Base-by-base conservation (phyloP, 1,140 invertebrate species). In the Drosophila ogumai region DNA sequence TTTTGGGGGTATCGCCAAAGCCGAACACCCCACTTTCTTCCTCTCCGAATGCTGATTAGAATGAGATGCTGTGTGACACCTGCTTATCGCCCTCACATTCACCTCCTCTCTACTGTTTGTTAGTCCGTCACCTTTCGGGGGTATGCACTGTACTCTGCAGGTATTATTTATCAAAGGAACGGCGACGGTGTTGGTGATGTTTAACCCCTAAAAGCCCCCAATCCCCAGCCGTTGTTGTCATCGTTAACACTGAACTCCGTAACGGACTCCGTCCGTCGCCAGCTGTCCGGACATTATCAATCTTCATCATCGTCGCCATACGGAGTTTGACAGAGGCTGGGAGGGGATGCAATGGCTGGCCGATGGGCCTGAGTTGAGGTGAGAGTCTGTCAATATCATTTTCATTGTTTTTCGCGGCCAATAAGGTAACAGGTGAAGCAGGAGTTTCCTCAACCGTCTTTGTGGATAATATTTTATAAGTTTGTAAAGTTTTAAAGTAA, bases 21-120 rank as follows among this genome's bases (percentile, higher is more conserved):
- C 7, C 46, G n/a, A 8, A 46, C 15, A 15, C 17, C 12, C 13
- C 44, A 22, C 10, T 22, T 12, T 12, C 43, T 31, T 4, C 9
- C 47, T 49, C 47, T 31, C 22, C 74, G 72, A 66, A 54, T 79
- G 38, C 69, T 75, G 82, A 86, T 85, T 81, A 81, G 64, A 47
- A 41, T 28, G 55, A 46, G 15, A 46, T 34, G 19, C n/a, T 15
- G 7, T 8, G 3, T 22, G 36, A 8, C 40, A 22, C n/a, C 10
- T 41, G 40, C 67, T 73, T 72, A 73, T 72, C 69, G 22, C 32
- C 38, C 47, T 47, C 41, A 25, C 19, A 31, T 58, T 43, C 15
- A 22, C 40, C n/a, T 59, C 36, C 31, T 46, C n/a, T 25, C 17
- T 12, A 6, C 6, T 7, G 31, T 52, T 22, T 43, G 25, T 34